Conservation (phyloP, 2,797 vertebrate species). For the Myotis myotis region DNA sequence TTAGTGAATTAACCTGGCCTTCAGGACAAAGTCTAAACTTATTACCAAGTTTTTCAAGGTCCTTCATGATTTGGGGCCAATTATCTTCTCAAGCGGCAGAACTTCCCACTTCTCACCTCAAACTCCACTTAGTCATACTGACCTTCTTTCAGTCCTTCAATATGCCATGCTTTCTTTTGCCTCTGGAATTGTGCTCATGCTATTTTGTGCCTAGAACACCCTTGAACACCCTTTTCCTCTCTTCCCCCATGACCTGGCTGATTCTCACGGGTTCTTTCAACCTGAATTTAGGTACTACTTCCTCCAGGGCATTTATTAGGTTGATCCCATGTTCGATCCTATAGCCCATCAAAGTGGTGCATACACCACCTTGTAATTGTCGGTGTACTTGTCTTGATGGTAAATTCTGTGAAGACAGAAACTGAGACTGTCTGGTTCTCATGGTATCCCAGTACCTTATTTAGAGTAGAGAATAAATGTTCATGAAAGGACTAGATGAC, state of each 20-base stretch:
- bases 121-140: not conserved
- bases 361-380: not conserved
- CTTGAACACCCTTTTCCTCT: not conserved
- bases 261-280: not conserved
- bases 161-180: not conserved
- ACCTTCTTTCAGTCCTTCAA: not conserved
- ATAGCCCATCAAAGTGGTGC: rapidly evolving
- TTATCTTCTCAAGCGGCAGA: not conserved
- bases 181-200: not conserved
- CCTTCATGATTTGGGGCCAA: not conserved
- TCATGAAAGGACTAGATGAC: not conserved
- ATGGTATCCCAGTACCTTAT: not conserved
- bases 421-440: not conserved
- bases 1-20: not conserved
- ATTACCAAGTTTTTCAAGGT: not conserved
- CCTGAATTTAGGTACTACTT: not conserved
- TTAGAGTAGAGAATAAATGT: not conserved
- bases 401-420: not conserved
- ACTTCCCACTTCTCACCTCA: not conserved
- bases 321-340: not conserved
- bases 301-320: not conserved
- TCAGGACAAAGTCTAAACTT: constrained; percentile 1
- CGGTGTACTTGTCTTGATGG: not conserved
- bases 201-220: not conserved
- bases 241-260: not conserved